Conservation (phyloP, 53 echinoderm and acorn worm species). For the Zoroaster sp. region DNA sequence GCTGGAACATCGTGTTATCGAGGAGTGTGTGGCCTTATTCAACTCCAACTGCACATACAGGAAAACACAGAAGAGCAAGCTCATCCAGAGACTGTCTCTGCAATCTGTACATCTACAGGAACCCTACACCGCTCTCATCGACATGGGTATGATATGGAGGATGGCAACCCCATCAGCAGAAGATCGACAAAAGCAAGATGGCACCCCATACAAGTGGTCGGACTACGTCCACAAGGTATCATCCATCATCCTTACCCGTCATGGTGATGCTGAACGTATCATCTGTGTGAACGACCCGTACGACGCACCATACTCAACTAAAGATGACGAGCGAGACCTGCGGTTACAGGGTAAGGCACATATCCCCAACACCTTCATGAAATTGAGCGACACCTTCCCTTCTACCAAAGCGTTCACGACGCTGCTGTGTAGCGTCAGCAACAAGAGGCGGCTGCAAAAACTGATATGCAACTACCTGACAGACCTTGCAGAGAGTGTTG, state of each 20-base stretch:
- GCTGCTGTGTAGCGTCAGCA: no score
- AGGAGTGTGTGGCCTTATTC: conserved; percentile 17
- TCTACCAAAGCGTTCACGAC: no score
- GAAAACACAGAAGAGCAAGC: background rate
- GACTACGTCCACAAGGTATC: conserved; percentile 27
- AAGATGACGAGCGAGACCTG: background rate
- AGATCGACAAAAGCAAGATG: conserved; percentile 45
- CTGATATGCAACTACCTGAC: no score
- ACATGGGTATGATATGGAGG: conserved; percentile 3
- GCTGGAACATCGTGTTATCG: conserved; percentile 29
- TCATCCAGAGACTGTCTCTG: background rate
- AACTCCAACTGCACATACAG: background rate
- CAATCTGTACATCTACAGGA: no score
- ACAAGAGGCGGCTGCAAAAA: no score
- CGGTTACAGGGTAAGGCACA: no score
- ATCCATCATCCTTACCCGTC: background rate
- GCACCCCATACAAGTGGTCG: conserved; percentile 32
- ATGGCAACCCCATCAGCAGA: conserved; percentile 42
- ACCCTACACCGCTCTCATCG: background rate
- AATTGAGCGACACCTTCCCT: no score
- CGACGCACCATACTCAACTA: conserved; percentile 23
- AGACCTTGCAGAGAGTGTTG: no score
- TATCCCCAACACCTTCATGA: no score
- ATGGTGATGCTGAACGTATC: conserved; percentile 20
- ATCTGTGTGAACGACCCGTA: conserved; percentile 53